Base-by-base conservation (phyloP, 2,797 vertebrate genomes). In the Picus viridis region DNA sequence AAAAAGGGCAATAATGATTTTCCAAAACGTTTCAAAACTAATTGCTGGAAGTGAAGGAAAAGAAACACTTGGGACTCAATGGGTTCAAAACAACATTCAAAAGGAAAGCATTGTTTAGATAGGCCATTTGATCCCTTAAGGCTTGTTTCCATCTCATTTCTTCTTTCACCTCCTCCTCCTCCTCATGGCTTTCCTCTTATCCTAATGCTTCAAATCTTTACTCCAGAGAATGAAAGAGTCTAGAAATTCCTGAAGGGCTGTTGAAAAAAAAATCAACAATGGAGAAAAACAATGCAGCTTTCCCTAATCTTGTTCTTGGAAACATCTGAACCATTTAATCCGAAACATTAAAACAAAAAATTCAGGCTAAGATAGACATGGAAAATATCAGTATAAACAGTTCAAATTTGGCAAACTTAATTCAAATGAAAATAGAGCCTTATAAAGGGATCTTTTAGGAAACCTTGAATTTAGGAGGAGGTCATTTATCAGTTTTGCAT, bases 261-360 rank as follows among this genome's bases (percentile, higher is more conserved):
- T 59, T 0, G 58, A 92, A 89, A 94, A 89, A 94, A 89, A 92
- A 86, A 90, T 76, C 53, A 94, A 82, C 62, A 84, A 87, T 16
- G 36, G 86, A 92, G 83, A 71, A 94, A 96, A 92, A 92, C 88
- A 82, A 75, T 83, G 78, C 77, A 39, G 43, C 59, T 92, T 82
- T 72, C 81, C 74, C 62, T 78, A 89, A 91, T 95, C 91, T 92
- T 92, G n/a, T 90, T 95, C 88, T 92, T 94, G 93, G 91, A 96
- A 96, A 88, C 56, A 88, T 93, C 75, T 74, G 69, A 71, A 88
- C 45, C 58, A 77, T 91, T 92, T 94, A 95, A 96, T 93, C 88
- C 86, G 75, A 95, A 96, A 95, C 51, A 90, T 87, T 93, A 94
- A 93, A 95, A 88, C 16, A 82, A 95, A 88, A 93, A 92, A 88